Evolutionary conservation across 2,797 vertebrate genomes (phyloP).

Genomic region (Eremophila alpestris): DNA sequence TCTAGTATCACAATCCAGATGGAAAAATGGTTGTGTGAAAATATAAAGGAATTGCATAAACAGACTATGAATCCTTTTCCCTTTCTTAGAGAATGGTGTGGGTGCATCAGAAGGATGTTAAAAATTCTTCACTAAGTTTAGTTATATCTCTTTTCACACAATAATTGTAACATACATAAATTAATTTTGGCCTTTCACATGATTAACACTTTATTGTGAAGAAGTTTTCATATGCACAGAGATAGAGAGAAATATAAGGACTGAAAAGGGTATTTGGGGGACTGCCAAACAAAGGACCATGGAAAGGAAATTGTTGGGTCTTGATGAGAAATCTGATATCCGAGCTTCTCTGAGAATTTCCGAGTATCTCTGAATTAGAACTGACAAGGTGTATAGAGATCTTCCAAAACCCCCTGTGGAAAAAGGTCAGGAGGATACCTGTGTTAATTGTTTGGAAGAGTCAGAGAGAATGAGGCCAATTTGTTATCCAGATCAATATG

Average conservation of each 20-base stretch:
- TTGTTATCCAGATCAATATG: background rate
- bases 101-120: background rate
- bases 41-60: background rate
- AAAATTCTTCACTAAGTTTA: background rate
- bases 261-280: background rate
- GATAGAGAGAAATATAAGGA: background rate
- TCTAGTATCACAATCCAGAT: background rate
- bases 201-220: background rate
- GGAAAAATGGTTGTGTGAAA: background rate
- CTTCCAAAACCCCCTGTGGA: background rate
- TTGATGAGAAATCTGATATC: background rate
- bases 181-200: background rate
- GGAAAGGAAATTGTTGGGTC: background rate
- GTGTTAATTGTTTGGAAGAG: background rate
- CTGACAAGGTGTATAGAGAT: background rate
- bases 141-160: background rate
- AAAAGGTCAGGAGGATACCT: background rate
- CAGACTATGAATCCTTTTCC: background rate
- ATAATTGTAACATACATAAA: background rate
- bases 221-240: background rate
- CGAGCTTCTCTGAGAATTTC: background rate
- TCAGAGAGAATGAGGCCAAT: background rate
- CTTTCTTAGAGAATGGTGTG: background rate
- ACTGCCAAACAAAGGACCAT: background rate
- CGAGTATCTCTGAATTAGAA: background rate